Evolutionary conservation across 2,888 invertebrate genomes (phyloP).

Genomic region (Venusia cambrica): DNA sequence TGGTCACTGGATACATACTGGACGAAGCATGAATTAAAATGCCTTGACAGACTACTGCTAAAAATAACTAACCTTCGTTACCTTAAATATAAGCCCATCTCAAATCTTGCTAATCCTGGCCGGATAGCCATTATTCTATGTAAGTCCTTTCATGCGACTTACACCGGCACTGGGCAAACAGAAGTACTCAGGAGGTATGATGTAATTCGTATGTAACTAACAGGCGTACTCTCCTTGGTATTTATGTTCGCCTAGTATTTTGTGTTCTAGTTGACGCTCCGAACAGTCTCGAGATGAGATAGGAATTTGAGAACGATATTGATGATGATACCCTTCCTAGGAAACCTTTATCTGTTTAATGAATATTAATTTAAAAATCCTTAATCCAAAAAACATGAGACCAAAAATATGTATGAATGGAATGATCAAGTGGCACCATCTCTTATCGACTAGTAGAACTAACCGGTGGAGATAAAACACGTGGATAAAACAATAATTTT

Average conservation of each 20-base stretch:
- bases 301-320: constrained; percentile 41
- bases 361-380: too few species aligned
- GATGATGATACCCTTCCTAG: constrained; percentile 26
- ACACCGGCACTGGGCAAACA: constrained; percentile 49
- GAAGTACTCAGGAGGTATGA: constrained; percentile 40
- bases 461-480: constrained; percentile 18
- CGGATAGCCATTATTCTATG: constrained; percentile 30
- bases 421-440: constrained; percentile 64
- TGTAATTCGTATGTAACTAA: constrained; percentile 34
- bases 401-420: constrained; percentile 18
- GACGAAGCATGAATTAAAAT: too few species aligned
- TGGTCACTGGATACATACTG: too few species aligned
- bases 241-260: constrained; percentile 61
- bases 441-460: constrained; percentile 57
- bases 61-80: background rate
- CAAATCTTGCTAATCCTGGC: constrained; percentile 29
- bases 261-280: constrained; percentile 80
- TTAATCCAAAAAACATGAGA: too few species aligned
- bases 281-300: constrained; percentile 59
- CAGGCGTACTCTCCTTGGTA: constrained; percentile 41
- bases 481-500: constrained; percentile 22
- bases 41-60: constrained; percentile 9
- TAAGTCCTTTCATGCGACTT: constrained; percentile 50
- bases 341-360: constrained; percentile 6
- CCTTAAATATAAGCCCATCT: constrained; percentile 14